These are phyloP conservation scores for Lacerta bilineata DNA, from an alignment of 2,797 vertebrate genomes.

Conservation along the genomic window DNA sequence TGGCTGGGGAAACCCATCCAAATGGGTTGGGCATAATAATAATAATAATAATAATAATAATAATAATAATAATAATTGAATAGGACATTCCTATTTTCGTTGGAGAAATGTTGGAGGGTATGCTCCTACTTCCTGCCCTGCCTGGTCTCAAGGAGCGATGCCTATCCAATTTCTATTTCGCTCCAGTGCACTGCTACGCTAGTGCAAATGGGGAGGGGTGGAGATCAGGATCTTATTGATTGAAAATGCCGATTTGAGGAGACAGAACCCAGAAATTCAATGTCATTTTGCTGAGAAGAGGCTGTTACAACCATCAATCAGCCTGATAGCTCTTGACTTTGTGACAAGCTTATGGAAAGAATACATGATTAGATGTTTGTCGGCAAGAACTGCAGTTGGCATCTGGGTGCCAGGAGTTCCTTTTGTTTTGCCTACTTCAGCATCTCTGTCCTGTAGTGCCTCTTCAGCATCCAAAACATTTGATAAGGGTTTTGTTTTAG, in stretches of 20 bases:
- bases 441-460: conserved; percentile 30
- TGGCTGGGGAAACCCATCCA: no score
- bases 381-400: conserved; percentile 40
- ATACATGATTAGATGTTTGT: conserved; percentile 5
- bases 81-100: no score
- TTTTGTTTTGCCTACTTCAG: conserved; percentile 25
- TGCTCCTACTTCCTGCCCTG: not conserved
- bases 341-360: conserved; percentile 21
- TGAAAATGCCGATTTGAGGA: conserved; percentile 40
- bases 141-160: conserved; percentile 61
- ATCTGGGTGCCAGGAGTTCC: conserved; percentile 13
- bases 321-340: conserved; percentile 3
- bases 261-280: conserved; percentile 1
- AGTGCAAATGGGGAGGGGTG: conserved; percentile 42
- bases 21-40: no score
- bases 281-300: not conserved
- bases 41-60: no score
- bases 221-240: conserved; percentile 45
- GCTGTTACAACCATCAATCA: conserved; percentile 43
- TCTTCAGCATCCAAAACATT: conserved; percentile 14
- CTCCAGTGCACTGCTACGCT: not conserved
- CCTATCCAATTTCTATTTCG: conserved; percentile 65
- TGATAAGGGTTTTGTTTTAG: conserved; percentile 45
- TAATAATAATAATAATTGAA: no score
- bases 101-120: no score